phyloP scores from a whole-genome alignment of 2,113 vertebrate genomes.

The Podarcis raffonei region DNA sequence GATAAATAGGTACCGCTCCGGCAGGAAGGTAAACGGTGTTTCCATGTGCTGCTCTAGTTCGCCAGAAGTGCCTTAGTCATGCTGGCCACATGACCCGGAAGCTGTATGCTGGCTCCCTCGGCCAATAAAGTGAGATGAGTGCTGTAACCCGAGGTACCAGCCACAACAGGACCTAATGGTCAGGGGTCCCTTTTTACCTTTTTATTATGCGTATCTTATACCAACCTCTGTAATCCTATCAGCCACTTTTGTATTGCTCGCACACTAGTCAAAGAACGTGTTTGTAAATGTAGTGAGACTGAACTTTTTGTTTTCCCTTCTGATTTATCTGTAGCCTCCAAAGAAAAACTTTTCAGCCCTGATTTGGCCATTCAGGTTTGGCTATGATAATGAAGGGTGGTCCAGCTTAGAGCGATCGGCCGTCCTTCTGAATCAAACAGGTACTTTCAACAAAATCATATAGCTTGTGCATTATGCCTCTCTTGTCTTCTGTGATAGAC shows the following conservation, averaged over 20 bases:
- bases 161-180: too few species aligned
- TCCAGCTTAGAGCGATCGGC: slow-evolving; percentile 74
- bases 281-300: slow-evolving; percentile 5
- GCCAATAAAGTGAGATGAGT: too few species aligned
- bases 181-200: too few species aligned
- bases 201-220: not conserved
- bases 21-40: too few species aligned
- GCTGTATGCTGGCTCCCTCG: too few species aligned
- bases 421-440: slow-evolving; percentile 70
- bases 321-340: slow-evolving; percentile 57
- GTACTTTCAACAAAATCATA: slow-evolving; percentile 47
- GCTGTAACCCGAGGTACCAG: too few species aligned
- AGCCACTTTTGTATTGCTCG: not conserved
- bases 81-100: too few species aligned
- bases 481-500: not conserved
- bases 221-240: not conserved
- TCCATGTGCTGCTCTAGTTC: too few species aligned
- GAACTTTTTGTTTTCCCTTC: not conserved
- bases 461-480: not conserved
- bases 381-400: slow-evolving; percentile 78
- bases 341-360: slow-evolving; percentile 71
- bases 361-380: slow-evolving; percentile 82
- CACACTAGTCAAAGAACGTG: too few species aligned
- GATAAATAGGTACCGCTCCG: too few species aligned
- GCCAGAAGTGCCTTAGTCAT: too few species aligned